Percentiles rank a stretch among this genome's conserved stretches.
phyloP scores from a whole-genome alignment of 2,113 vertebrate genomes.

The Danio rerio region DNA sequence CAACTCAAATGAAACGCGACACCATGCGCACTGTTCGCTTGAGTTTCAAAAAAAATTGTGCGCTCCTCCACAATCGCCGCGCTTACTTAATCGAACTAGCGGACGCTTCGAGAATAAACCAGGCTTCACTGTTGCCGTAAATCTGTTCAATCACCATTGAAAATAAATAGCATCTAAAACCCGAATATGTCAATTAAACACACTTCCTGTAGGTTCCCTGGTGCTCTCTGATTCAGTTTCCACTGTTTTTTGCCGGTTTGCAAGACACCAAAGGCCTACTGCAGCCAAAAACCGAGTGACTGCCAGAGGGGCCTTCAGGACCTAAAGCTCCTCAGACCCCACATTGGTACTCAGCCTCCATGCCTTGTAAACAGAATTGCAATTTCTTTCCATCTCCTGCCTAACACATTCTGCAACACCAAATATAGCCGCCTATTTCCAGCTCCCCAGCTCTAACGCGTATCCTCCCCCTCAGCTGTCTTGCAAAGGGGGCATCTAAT shows the following conservation, averaged over 20 bases:
- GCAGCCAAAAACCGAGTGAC: constrained; percentile 12
- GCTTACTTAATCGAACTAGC: no score
- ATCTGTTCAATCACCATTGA: not conserved
- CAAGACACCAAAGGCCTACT: not conserved
- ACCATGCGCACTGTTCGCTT: no score
- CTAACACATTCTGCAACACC: constrained; percentile 53
- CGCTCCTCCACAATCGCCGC: no score
- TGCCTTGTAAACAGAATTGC: constrained; percentile 53
- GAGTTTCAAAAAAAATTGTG: no score
- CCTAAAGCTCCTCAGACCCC: constrained; percentile 29
- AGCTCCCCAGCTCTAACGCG: constrained; percentile 56
- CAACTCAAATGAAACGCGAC: no score
- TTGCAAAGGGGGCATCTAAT: constrained; percentile 58
- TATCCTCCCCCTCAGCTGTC: constrained; percentile 66
- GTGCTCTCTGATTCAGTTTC: not conserved
- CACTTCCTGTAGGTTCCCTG: not conserved
- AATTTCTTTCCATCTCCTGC: constrained; percentile 51
- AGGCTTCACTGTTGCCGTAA: no score
- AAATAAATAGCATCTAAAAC: not conserved
- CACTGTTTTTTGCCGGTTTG: constrained; percentile 28
- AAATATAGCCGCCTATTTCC: constrained; percentile 66
- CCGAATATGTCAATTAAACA: not conserved
- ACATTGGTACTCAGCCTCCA: constrained; percentile 46
- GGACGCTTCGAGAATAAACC: no score
- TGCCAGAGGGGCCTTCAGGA: constrained; percentile 37